These are phyloP conservation scores for Palythoa heliodiscus DNA, from an alignment of 92 coral and sea anemone species.

Conservation along the genomic window DNA sequence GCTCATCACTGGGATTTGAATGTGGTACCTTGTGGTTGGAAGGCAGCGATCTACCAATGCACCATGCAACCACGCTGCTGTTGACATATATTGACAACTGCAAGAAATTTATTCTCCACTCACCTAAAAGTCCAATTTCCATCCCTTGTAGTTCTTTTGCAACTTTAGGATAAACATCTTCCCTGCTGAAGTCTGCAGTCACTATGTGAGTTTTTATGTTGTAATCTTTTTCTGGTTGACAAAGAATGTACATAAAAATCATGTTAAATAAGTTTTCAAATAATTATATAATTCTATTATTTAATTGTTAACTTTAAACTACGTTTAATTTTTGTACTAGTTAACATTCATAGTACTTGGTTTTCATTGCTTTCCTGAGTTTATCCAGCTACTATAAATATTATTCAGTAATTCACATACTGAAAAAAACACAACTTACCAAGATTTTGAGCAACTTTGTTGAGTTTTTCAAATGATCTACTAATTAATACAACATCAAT, in stretches of 20 bases:
- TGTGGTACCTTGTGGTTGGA: no score
- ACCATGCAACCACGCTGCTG: no score
- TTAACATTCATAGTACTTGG: no score
- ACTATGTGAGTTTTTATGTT: constrained; percentile 63
- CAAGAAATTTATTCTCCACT: not conserved
- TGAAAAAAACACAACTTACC: constrained; percentile 53
- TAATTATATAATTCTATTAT: no score
- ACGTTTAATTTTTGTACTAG: no score
- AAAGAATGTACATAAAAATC: not conserved
- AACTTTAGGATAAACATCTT: constrained; percentile 70
- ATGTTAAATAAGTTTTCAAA: no score
- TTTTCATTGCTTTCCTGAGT: no score
- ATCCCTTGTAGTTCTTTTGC: constrained; percentile 54
- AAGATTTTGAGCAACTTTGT: constrained; percentile 67
- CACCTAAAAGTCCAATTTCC: constrained; percentile 90
- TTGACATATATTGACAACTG: no score
- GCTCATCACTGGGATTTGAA: no score
- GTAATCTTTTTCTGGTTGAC: constrained; percentile 57
- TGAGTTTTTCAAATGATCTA: constrained; percentile 72
- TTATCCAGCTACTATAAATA: no score
- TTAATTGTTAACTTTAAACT: no score
- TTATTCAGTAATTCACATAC: not conserved
- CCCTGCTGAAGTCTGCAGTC: constrained; percentile 72
- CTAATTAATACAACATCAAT: constrained; percentile 80
- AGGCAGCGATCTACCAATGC: no score